Conservation (phyloP, 2,888 invertebrate genomes). For the Lepidochrysops patricia region DNA sequence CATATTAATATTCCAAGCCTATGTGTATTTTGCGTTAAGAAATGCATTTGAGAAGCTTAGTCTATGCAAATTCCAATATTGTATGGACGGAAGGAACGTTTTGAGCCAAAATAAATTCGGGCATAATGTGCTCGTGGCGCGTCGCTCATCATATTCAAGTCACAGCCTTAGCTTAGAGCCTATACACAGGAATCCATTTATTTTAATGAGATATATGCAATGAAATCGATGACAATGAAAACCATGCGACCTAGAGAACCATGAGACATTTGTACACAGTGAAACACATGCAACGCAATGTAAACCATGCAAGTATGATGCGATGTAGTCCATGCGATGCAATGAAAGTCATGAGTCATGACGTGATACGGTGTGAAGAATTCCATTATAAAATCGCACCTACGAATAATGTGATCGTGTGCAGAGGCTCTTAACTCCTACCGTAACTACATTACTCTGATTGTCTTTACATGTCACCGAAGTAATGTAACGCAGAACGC, state of each 20-base stretch:
- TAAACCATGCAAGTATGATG: not conserved
- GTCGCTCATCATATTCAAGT: conserved; percentile 28
- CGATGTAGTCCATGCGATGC: not conserved
- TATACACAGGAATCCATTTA: conserved; percentile 7
- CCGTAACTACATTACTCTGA: not conserved
- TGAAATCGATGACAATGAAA: conserved; percentile 3
- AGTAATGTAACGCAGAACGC: not conserved
- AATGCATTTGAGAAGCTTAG: conserved; percentile 53
- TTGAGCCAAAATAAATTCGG: conserved; percentile 52
- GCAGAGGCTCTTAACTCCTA: not conserved
- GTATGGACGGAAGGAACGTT: conserved; percentile 66
- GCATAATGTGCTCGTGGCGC: conserved; percentile 33
- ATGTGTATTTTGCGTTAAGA: conserved; percentile 29
- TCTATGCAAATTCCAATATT: conserved; percentile 54
- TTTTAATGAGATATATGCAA: not conserved
- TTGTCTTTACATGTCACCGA: not conserved
- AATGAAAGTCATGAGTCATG: not conserved
- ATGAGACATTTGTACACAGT: too few relatives aligned
- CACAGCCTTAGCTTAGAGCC: conserved; percentile 14
- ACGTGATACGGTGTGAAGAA: not conserved
- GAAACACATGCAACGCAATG: not conserved
- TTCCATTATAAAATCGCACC: not conserved
- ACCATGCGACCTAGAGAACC: too few relatives aligned
- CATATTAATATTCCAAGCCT: conserved; percentile 20
- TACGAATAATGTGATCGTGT: not conserved